Conservation (phyloP, 2,113 vertebrate species). For the Circaetus cinerascens region DNA sequence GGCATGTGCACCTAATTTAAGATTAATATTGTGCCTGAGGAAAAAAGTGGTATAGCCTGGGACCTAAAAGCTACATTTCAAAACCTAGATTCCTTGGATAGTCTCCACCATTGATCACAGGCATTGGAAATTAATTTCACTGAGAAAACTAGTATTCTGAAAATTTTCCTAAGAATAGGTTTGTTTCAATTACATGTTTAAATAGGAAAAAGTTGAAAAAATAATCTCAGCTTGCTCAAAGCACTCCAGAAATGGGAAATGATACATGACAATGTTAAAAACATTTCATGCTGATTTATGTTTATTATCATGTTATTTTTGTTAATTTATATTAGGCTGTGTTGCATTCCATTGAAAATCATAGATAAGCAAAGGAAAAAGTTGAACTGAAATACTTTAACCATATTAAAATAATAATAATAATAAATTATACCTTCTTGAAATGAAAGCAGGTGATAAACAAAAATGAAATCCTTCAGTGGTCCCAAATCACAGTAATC, state of each 20-base stretch:
- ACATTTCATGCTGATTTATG: neutral
- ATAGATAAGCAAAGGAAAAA: neutral
- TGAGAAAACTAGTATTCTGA: neutral
- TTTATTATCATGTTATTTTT: neutral
- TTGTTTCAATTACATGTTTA: neutral
- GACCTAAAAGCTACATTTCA: neutral
- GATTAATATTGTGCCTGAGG: neutral
- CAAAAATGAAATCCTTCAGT: neutral
- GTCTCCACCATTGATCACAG: neutral
- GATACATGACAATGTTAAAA: neutral
- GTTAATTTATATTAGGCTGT: neutral
- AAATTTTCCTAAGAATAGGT: neutral
- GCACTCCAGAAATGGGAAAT: neutral
- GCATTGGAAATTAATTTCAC: neutral
- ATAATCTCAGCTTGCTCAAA: neutral
- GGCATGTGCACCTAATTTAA: neutral
- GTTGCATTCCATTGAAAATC: neutral
- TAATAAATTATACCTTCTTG: neutral
- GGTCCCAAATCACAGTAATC: neutral
- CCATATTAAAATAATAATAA: neutral
- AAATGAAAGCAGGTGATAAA: neutral
- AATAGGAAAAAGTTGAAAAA: neutral
- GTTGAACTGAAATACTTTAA: neutral
- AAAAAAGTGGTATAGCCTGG: neutral
- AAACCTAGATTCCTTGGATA: neutral